phyloP scores from a whole-genome alignment of 2,888 invertebrate species.

The Chorisops tibialis region DNA sequence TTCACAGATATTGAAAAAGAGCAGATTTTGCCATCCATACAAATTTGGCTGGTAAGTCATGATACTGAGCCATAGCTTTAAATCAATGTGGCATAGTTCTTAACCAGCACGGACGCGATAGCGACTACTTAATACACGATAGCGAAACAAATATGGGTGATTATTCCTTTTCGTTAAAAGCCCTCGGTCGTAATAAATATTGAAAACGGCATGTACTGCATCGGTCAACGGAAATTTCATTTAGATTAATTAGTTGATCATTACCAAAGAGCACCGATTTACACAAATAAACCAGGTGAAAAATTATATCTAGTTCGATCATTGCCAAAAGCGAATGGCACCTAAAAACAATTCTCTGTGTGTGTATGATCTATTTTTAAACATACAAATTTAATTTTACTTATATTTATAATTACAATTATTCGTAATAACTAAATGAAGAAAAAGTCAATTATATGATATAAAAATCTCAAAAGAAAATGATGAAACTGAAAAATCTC shows the following conservation, averaged over 20 bases:
- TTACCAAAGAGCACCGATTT: too few relatives aligned
- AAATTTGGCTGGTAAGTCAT: slow-evolving; percentile 77
- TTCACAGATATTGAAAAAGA: too few relatives aligned
- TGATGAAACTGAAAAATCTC: too few relatives aligned
- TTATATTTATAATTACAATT: slow-evolving; percentile 11
- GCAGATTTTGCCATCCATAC: too few relatives aligned
- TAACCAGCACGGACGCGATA: slow-evolving; percentile 93
- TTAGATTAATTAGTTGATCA: slow-evolving; percentile 96
- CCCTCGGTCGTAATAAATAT: slow-evolving; percentile 97
- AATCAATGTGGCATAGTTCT: slow-evolving; percentile 95
- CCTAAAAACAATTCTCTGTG: slow-evolving; percentile 51
- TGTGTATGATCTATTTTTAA: slow-evolving; percentile 4
- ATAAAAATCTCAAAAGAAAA: slow-evolving; percentile 4
- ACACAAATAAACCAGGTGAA: slow-evolving; percentile 94
- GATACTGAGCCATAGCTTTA: slow-evolving; percentile 96
- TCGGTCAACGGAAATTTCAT: slow-evolving; percentile 97
- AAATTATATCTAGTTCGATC: slow-evolving; percentile 94
- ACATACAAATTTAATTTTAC: background rate
- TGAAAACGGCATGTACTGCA: slow-evolving; percentile 87
- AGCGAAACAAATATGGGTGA: slow-evolving; percentile 99
- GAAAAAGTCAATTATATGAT: slow-evolving; percentile 6
- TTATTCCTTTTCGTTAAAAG: slow-evolving; percentile 97
- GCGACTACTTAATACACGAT: slow-evolving; percentile 97
- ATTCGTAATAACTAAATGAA: background rate
- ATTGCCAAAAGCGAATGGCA: too few relatives aligned